Percentiles rank a stretch among this genome's conserved stretches.
Evolutionary conservation across 2,113 vertebrate species (phyloP).

Genomic region (Tyrannus savana): DNA sequence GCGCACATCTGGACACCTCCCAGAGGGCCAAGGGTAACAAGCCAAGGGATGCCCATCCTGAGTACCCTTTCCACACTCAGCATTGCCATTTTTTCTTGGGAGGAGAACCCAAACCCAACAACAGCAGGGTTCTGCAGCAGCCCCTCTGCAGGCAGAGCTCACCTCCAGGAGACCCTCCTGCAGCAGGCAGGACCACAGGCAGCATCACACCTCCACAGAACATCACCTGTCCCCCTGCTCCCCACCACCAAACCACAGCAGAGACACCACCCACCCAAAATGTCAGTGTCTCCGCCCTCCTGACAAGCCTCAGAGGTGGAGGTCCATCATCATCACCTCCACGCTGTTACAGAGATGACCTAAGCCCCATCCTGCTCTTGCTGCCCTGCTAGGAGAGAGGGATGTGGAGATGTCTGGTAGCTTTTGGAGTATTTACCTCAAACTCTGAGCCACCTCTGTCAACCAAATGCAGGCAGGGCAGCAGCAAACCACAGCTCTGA

Average conservation of each 20-base stretch:
- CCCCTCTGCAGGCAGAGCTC: not conserved
- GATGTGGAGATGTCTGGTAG: not conserved
- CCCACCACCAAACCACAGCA: not conserved
- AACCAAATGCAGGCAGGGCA: not conserved
- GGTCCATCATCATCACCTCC: not conserved
- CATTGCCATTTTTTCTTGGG: rapidly evolving
- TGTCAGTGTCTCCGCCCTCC: not conserved
- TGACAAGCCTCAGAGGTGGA: not conserved
- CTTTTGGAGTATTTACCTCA: not conserved
- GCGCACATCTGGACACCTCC: rapidly evolving
- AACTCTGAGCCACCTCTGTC: not conserved
- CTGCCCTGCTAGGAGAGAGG: not conserved
- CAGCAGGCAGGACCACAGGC: not conserved
- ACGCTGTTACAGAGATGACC: not conserved
- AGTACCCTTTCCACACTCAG: not conserved
- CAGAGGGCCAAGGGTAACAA: not conserved
- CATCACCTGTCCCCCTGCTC: not conserved
- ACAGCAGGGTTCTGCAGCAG: not conserved
- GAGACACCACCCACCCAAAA: not conserved
- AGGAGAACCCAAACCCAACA: not conserved
- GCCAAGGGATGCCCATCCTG: rapidly evolving
- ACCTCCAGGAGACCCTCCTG: not conserved
- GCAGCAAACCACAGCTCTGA: not conserved
- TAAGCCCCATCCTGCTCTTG: not conserved
- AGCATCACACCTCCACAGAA: not conserved